These are phyloP conservation scores for Cotesia glomerata DNA, from an alignment of 1,140 invertebrate genomes.

Conservation along the genomic window DNA sequence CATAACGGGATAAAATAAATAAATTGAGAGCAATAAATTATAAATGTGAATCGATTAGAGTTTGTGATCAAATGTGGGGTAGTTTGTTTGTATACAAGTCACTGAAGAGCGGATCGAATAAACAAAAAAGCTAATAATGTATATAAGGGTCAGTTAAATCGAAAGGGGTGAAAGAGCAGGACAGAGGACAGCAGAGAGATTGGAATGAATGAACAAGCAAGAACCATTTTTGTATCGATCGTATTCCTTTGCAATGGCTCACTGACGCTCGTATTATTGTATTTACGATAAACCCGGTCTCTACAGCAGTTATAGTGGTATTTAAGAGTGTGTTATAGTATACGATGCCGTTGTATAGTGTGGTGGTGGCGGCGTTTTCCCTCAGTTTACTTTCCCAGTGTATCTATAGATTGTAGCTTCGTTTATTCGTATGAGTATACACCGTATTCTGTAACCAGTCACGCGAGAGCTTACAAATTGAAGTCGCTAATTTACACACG, in stretches of 20 bases:
- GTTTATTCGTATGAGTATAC: background rate
- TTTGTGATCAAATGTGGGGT: too few species aligned
- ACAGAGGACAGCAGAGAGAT: background rate
- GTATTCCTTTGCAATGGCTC: slow-evolving; percentile 21
- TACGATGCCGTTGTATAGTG: too few species aligned
- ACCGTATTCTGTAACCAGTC: slow-evolving; percentile 41
- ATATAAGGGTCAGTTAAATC: background rate
- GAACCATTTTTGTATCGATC: slow-evolving; percentile 32
- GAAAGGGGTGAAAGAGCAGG: too few species aligned
- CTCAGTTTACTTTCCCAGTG: background rate
- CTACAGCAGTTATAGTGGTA: background rate
- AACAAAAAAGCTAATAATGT: too few species aligned
- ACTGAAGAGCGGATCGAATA: too few species aligned
- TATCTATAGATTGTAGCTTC: background rate
- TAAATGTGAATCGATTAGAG: too few species aligned
- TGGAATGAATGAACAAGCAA: background rate
- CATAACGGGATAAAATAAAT: too few species aligned
- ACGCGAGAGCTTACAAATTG: slow-evolving; percentile 59
- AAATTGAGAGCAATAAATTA: too few species aligned
- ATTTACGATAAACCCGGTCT: background rate
- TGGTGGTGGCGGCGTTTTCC: background rate
- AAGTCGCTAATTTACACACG: slow-evolving; percentile 61
- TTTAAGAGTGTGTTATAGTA: too few species aligned
- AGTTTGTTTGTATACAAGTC: too few species aligned
- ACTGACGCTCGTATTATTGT: background rate